These are phyloP conservation scores for Sycobia sp. DNA, from an alignment of 1,140 invertebrate genomes.

Conservation along the genomic window DNA sequence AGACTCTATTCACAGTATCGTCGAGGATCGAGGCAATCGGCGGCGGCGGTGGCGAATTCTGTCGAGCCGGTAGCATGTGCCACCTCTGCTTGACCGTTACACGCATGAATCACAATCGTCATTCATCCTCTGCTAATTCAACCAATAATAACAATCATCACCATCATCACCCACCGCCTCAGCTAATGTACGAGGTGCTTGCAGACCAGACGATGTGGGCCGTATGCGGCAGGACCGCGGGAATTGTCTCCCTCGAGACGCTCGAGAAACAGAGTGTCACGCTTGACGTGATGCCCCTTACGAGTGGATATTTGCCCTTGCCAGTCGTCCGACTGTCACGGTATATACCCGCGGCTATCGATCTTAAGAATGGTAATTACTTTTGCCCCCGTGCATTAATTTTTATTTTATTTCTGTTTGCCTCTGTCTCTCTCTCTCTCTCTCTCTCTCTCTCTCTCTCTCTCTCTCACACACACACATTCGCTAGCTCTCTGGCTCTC, in stretches of 20 bases:
- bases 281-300: conserved; percentile 89
- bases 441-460: too few relatives aligned
- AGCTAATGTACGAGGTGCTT: conserved; percentile 90
- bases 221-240: conserved; percentile 85
- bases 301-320: conserved; percentile 84
- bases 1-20: conserved; percentile 83
- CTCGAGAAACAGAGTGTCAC: conserved; percentile 75
- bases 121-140: conserved; percentile 37
- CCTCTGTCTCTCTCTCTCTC: too few relatives aligned
- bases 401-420: too few relatives aligned
- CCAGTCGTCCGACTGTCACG: conserved; percentile 88
- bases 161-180: conserved; percentile 61
- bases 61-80: conserved; percentile 86
- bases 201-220: conserved; percentile 92
- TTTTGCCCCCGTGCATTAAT: too few relatives aligned
- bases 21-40: conserved; percentile 81
- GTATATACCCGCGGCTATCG: conserved; percentile 80
- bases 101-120: conserved; percentile 52
- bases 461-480: too few relatives aligned
- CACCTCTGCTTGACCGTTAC: conserved; percentile 79
- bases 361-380: conserved; percentile 67
- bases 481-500: too few relatives aligned
- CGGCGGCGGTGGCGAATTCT: conserved; percentile 77
- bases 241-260: conserved; percentile 79
- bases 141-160: conserved; percentile 34